Evolutionary conservation across 1,140 invertebrate genomes (phyloP), one percentile per base, ranked within the genome.

Genomic region (Bactericera cockerelli): DNA sequence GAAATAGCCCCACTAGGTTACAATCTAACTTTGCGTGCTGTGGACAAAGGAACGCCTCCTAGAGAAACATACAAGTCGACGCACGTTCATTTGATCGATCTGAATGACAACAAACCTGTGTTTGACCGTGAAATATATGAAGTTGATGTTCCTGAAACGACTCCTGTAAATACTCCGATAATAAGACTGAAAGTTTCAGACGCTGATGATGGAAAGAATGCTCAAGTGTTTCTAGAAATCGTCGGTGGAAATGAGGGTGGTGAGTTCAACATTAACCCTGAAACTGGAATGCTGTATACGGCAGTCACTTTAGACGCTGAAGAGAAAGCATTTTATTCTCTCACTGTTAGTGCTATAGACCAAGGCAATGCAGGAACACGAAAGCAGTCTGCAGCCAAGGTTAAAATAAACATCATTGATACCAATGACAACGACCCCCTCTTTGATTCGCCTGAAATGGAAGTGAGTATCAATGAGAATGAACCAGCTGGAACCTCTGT

Each of bases 381-480:
- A 19, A 89, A 89, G 64, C 87, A 89, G 68, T 89, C 86, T 0
- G 89, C 89, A 0, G 87, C 88, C 0, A 90, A 90, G 72, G 82
- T 95, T n/a, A 84, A 89, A 73, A 81, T 95, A 28, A 81, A 83
- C 63, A 82, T 96, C 0, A 69, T 86, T 53, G 93, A 95, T 71
- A 82, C 84, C 22, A 96, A 96, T 70, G 92, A 97, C 71, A 94
- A 95, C 71, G 87, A 90, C 69, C 90, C 91, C 0, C 73, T 85
- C 16, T 95, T 96, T 68, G 86, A 89, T 57, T 74, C 79, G 42
- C 67, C 79, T 8, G 79, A 82, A 62, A 75, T 79, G 70, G 76
- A 79, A 22, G 80, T 87, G 0, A 77, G 70, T 63, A 70, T 89
- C 1, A 81, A 88, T 57, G 93, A 98, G 72, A 96, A 97, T 70